phyloP scores from a whole-genome alignment of 2,888 invertebrate species.

The Rhodophaea formosa region DNA sequence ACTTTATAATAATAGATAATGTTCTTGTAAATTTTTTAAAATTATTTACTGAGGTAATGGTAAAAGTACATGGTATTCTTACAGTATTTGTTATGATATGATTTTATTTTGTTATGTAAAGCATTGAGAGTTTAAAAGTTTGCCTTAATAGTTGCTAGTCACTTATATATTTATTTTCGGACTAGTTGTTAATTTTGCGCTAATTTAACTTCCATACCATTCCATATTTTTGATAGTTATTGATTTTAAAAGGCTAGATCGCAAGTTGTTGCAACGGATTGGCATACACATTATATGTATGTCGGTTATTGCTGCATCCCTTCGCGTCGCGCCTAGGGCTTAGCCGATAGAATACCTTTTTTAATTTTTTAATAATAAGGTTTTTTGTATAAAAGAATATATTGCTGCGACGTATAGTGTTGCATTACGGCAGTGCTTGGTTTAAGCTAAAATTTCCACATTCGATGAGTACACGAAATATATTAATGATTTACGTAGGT shows the following conservation, averaged over 20 bases:
- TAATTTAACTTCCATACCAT: neutral
- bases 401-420: no score
- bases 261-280: neutral
- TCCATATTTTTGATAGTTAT: conserved; percentile 1
- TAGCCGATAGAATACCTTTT: neutral
- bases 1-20: no score
- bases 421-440: no score
- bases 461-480: no score
- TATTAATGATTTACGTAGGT: no score
- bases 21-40: neutral
- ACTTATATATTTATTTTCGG: conserved; percentile 33
- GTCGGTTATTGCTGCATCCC: no score
- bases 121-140: conserved; percentile 29
- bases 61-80: neutral
- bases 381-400: no score
- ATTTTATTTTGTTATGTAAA: conserved; percentile 31
- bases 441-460: no score
- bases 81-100: conserved; percentile 8
- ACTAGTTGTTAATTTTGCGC: neutral
- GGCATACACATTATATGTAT: no score
- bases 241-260: neutral
- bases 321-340: neutral
- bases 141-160: conserved; percentile 69
- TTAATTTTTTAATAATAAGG: neutral
- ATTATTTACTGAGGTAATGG: neutral